phyloP scores from a whole-genome alignment of 2,888 invertebrate species.

The Chaetogeoica ovagalla region DNA sequence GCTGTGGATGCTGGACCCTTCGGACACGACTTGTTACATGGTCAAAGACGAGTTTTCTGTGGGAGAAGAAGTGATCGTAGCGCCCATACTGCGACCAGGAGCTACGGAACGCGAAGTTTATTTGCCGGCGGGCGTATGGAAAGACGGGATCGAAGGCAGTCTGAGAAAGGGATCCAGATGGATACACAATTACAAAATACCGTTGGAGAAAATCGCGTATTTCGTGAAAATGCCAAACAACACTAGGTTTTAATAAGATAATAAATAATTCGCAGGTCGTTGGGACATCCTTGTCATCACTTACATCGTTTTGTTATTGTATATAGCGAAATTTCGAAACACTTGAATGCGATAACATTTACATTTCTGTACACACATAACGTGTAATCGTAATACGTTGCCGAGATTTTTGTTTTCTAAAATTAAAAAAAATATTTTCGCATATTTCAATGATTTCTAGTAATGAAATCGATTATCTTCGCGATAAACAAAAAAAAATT shows the following conservation, averaged over 20 bases:
- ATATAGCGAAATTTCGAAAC: too few relatives aligned
- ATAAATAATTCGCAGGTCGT: too few relatives aligned
- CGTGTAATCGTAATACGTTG: too few relatives aligned
- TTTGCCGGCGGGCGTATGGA: constrained; percentile 89
- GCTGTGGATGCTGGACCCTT: constrained; percentile 84
- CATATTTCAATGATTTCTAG: too few relatives aligned
- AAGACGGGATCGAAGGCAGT: constrained; percentile 84
- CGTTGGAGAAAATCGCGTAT: constrained; percentile 77
- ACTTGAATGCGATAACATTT: too few relatives aligned
- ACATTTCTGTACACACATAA: too few relatives aligned
- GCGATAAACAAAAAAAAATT: too few relatives aligned
- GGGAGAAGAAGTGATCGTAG: constrained; percentile 87
- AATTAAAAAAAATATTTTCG: too few relatives aligned
- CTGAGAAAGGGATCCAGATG: constrained; percentile 84
- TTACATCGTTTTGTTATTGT: too few relatives aligned
- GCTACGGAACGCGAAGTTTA: constrained; percentile 79
- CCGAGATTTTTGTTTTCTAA: too few relatives aligned
- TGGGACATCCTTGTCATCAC: too few relatives aligned
- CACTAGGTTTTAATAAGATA: constrained; percentile 67
- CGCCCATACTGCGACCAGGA: constrained; percentile 77
- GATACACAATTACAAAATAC: constrained; percentile 85
- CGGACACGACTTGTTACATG: constrained; percentile 74
- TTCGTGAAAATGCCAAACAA: constrained; percentile 84
- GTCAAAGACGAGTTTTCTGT: constrained; percentile 86
- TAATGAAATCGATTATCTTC: too few relatives aligned